Evolutionary conservation across 2,113 vertebrate species (phyloP), one percentile per base, ranked within the genome.

Genomic region (Myodes glareolus): DNA sequence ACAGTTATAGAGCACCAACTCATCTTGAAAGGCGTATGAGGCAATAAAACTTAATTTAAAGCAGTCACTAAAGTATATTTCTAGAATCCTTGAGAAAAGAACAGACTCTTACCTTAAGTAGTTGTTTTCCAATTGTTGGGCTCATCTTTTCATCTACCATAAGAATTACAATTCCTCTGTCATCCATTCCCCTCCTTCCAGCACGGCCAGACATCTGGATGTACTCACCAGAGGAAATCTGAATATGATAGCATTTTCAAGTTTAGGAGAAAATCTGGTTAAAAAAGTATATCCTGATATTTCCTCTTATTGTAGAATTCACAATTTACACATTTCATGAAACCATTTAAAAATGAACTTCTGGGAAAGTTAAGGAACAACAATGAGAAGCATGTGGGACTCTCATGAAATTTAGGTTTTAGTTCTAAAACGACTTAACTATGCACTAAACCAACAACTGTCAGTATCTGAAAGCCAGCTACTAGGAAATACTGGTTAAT

Each of bases 91-190:
- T 92, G 42, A 19, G 91, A 21, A 88, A 73, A n/a, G 17, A 12
- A 85, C 14, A 85, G 78, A 94, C 68, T 12, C 84, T 90, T 90
- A 99, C 99, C 99, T 99, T 99, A 52, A 99, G 99, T 25, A 99
- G 99, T 77, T 99, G 99, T 97, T 99, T 99, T 92, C 99, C 99
- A 73, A 99, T 93, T 0, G 99, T 98, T 92, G 99, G 99, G 97
- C 99, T 99, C 99, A 99, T 99, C 98, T 99, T 99, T 97, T 99
- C 99, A 97, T 99, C 99, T 92, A 99, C 99, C 99, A 99, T 99
- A 95, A 99, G 99, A 98, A 99, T 99, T 45, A 99, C 99, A 86
- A 99, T 99, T 61, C 99, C 99, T 96, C 99, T 99, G 93, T 99
- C 99, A 80, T 99, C 99, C 99, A 99, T 99, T 88, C 99, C 99